phyloP scores from a whole-genome alignment of 2,888 invertebrate species.

The Dinocampus coccinellae region DNA sequence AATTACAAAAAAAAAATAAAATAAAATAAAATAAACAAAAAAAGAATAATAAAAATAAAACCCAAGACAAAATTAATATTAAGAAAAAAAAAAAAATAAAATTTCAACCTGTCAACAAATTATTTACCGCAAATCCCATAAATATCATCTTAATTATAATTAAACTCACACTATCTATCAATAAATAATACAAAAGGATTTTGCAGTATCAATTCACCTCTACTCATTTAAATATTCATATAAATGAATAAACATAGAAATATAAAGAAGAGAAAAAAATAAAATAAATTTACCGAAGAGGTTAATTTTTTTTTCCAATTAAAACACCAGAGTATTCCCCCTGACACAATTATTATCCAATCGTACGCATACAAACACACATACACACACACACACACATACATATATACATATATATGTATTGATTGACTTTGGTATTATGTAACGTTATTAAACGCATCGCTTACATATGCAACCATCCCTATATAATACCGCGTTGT shows the following conservation, averaged over 20 bases:
- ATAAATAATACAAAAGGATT: no score
- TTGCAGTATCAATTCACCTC: no score
- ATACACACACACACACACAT: conserved; percentile 25
- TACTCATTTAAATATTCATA: no score
- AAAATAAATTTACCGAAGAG: neutral
- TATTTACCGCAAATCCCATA: no score
- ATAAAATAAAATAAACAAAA: no score
- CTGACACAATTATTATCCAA: conserved; percentile 20
- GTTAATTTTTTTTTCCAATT: conserved; percentile 3
- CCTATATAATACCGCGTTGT: conserved; percentile 33
- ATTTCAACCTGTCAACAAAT: no score
- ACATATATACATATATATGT: conserved; percentile 44
- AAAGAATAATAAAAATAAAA: no score
- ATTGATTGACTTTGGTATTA: conserved; percentile 66
- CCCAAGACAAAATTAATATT: no score
- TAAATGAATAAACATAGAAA: neutral
- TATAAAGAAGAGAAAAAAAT: neutral
- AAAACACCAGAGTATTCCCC: neutral
- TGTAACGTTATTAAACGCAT: conserved; percentile 67
- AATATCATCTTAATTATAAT: no score
- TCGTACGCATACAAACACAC: conserved; percentile 20
- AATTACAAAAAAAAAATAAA: no score
- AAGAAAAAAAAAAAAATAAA: no score
- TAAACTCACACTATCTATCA: no score
- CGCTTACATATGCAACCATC: conserved; percentile 63